Evolutionary conservation across 2,113 vertebrate genomes (phyloP).

Genomic region (Neotragus pygmaeus): DNA sequence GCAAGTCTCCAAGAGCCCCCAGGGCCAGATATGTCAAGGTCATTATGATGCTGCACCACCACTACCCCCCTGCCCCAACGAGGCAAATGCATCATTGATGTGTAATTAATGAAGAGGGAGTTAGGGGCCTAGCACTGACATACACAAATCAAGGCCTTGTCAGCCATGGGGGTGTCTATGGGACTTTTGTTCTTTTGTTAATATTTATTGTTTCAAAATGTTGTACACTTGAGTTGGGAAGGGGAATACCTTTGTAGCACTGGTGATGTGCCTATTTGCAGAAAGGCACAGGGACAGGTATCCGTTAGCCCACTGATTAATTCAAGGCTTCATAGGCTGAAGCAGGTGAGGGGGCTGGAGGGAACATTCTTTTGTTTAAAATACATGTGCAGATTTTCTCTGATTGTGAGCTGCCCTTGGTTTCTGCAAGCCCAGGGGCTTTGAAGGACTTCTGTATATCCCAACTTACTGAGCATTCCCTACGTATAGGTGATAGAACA

Average conservation of each 20-base stretch:
- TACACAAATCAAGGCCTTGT: conserved; percentile 51
- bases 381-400: background rate
- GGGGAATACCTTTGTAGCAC: background rate
- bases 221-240: background rate
- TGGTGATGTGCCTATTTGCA: background rate
- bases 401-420: background rate
- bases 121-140: background rate
- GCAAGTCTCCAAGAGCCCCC: background rate
- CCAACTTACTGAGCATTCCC: background rate
- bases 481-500: background rate
- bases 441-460: background rate
- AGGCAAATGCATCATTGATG: conserved; percentile 51
- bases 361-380: conserved; percentile 9
- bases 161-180: background rate
- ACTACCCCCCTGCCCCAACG: too few species aligned
- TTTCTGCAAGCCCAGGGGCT: background rate
- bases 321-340: conserved; percentile 28
- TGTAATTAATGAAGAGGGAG: conserved; percentile 55
- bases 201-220: conserved; percentile 63
- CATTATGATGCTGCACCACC: background rate
- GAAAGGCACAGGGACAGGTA: background rate
- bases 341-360: background rate
- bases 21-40: background rate
- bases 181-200: conserved; percentile 46
- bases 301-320: conserved; percentile 3